Evolutionary conservation across 2,113 vertebrate genomes (phyloP).

Genomic region (Morone chrysops): DNA sequence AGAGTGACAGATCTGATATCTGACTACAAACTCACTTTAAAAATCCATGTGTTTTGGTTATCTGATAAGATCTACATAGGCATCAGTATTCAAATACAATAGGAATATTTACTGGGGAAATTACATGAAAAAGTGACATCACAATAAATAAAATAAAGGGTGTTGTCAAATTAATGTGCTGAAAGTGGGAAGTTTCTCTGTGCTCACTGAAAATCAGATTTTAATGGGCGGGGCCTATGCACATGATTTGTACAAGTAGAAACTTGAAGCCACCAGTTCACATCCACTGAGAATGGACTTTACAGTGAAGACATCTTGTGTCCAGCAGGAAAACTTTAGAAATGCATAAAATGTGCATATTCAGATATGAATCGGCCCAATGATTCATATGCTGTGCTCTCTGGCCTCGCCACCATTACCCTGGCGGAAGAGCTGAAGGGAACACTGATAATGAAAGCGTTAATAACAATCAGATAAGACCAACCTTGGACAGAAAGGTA

Average conservation of each 20-base stretch:
- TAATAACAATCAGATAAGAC: neutral
- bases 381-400: constrained; percentile 31
- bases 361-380: constrained; percentile 17
- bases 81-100: neutral
- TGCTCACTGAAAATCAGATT: too few relatives aligned
- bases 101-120: neutral
- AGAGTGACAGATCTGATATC: constrained; percentile 30
- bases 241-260: too few relatives aligned
- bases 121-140: neutral
- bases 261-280: too few relatives aligned
- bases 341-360: too few relatives aligned
- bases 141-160: too few relatives aligned
- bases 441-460: neutral
- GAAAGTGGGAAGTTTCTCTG: too few relatives aligned
- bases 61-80: neutral
- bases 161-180: too few relatives aligned
- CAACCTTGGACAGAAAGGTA: neutral
- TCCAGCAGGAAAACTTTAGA: too few relatives aligned
- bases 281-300: too few relatives aligned
- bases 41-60: constrained; percentile 26
- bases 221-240: too few relatives aligned
- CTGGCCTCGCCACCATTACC: neutral
- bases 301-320: too few relatives aligned
- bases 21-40: constrained; percentile 12
- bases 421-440: neutral